Percentiles rank a stretch among this genome's conserved stretches.
Evolutionary conservation across 2,797 vertebrate genomes (phyloP).

Genomic region (Trematomus bernacchii): DNA sequence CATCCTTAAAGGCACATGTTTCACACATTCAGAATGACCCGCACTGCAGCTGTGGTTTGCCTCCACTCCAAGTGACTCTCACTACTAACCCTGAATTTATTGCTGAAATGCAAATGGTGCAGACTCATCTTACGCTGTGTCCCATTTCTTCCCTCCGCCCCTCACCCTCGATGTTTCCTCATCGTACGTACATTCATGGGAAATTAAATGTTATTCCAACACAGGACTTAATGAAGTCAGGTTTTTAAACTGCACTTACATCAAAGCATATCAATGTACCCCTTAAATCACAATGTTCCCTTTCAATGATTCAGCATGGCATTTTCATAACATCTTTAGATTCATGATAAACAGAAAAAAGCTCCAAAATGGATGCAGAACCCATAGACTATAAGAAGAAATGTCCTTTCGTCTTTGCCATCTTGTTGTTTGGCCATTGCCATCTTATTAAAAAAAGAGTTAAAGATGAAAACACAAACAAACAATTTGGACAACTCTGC

Average conservation of each 20-base stretch:
- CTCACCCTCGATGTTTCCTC: constrained; percentile 18
- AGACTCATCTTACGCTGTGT: constrained; percentile 29
- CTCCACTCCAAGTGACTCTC: constrained; percentile 30
- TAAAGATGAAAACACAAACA: too few species aligned
- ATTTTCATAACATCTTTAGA: neutral
- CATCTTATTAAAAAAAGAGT: too few species aligned
- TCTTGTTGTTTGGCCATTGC: too few species aligned
- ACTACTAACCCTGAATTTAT: constrained; percentile 24
- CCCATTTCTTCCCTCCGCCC: constrained; percentile 21
- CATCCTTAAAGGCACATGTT: constrained; percentile 59
- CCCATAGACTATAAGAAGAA: too few species aligned
- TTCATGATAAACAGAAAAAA: neutral
- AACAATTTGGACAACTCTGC: too few species aligned
- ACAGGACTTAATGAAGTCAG: constrained; percentile 6
- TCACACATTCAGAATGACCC: constrained; percentile 55
- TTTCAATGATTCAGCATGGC: neutral
- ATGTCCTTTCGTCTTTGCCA: too few species aligned
- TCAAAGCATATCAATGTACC: neutral
- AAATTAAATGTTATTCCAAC: constrained; percentile 32
- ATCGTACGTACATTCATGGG: constrained; percentile 16
- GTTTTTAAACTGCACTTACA: constrained; percentile 1
- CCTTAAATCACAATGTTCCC: neutral
- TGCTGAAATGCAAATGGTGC: constrained; percentile 55
- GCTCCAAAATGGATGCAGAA: constrained; percentile 1
- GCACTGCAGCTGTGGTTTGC: constrained; percentile 55